These are phyloP conservation scores for Balearica regulorum DNA, from an alignment of 2,797 vertebrate genomes.

Conservation along the genomic window DNA sequence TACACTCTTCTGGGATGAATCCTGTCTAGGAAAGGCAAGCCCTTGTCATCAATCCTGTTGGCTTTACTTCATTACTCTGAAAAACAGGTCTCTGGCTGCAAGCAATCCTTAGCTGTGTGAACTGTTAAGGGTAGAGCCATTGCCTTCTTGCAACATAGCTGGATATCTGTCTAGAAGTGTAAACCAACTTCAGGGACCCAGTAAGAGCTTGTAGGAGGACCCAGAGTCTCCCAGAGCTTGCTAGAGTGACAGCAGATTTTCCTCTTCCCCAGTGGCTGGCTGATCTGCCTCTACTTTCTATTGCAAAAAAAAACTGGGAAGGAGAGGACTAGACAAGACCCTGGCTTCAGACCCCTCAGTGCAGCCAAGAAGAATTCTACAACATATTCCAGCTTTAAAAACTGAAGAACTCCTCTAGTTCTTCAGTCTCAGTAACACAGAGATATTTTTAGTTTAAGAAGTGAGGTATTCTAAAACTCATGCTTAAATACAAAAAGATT, in stretches of 20 bases:
- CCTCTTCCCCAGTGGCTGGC: neutral
- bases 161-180: neutral
- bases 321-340: neutral
- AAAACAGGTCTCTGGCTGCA: neutral
- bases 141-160: constrained; percentile 22
- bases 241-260: constrained; percentile 24
- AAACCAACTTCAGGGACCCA: constrained; percentile 32
- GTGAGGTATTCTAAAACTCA: neutral
- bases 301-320: neutral
- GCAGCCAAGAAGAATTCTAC: neutral
- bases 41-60: neutral
- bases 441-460: neutral
- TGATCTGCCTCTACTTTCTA: neutral
- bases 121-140: neutral
- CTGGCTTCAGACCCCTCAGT: neutral
- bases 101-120: neutral
- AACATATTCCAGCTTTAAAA: neutral
- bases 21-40: neutral
- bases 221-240: neutral
- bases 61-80: neutral
- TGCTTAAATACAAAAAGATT: neutral
- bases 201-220: constrained; percentile 50
- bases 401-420: neutral
- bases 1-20: neutral
- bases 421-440: neutral